These are phyloP conservation scores for Sakesphorus luctuosus DNA, from an alignment of 2,113 vertebrate genomes.

Conservation along the genomic window DNA sequence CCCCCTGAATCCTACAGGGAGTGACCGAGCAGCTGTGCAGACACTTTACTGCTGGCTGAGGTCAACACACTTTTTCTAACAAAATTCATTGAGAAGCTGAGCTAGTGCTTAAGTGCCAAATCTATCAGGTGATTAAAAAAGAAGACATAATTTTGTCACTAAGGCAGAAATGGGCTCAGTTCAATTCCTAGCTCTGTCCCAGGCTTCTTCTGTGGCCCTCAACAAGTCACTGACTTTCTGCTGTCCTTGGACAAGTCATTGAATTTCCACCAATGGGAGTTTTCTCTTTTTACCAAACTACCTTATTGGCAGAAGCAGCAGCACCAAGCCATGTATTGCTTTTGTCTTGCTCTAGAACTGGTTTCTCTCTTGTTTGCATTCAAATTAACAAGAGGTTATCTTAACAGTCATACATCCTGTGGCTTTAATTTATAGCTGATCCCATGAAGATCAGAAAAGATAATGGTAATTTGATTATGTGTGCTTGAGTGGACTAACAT, in stretches of 20 bases:
- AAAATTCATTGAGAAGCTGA: neutral
- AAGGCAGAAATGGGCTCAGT: neutral
- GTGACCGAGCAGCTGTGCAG: accelerated
- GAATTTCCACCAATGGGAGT: neutral
- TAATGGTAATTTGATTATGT: neutral
- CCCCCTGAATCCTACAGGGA: neutral
- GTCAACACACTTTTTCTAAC: neutral
- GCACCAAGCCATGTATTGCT: neutral
- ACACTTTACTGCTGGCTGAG: accelerated
- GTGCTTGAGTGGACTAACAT: neutral
- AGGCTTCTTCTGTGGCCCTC: neutral
- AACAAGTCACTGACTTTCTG: neutral
- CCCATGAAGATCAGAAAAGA: neutral
- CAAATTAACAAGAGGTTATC: neutral
- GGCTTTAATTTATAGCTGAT: neutral
- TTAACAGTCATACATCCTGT: neutral
- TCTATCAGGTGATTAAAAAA: neutral
- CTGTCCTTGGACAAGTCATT: neutral
- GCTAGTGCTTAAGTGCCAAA: neutral
- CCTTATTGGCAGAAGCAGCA: neutral
- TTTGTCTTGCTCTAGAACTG: neutral
- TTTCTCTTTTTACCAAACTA: neutral
- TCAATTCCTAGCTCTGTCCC: neutral
- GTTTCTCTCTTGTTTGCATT: neutral
- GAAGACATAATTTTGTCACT: neutral